Percentiles rank a stretch among this genome's conserved stretches.
phyloP scores from a whole-genome alignment of 2,888 invertebrate genomes.

The Lithodes maja region DNA sequence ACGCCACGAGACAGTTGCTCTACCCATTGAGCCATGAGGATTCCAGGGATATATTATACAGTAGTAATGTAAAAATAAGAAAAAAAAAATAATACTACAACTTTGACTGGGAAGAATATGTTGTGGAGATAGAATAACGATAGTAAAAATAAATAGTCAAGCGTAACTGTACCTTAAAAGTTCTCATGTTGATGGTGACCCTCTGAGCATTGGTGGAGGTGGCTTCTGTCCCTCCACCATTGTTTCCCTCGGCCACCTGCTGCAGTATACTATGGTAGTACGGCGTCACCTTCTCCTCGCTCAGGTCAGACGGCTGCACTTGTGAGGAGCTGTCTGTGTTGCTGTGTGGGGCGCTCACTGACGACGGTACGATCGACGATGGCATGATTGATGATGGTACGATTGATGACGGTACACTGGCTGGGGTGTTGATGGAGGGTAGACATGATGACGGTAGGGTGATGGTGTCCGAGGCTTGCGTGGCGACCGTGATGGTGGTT shows the following conservation, averaged over 20 bases:
- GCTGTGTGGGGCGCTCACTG: slow-evolving; percentile 14
- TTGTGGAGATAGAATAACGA: too few relatives aligned
- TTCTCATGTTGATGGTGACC: slow-evolving; percentile 70
- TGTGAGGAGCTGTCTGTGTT: slow-evolving; percentile 24
- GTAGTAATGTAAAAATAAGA: too few relatives aligned
- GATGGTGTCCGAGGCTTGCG: slow-evolving; percentile 43
- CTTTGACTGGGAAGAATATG: too few relatives aligned
- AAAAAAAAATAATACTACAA: too few relatives aligned
- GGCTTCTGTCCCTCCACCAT: slow-evolving; percentile 25
- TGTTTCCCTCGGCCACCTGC: slow-evolving; percentile 55
- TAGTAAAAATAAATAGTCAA: too few relatives aligned
- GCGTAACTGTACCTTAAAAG: slow-evolving; percentile 60
- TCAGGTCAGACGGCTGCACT: slow-evolving; percentile 38
- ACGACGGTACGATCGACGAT: background rate
- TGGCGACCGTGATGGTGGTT: slow-evolving; percentile 42
- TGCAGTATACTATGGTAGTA: slow-evolving; percentile 57
- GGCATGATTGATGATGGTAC: background rate
- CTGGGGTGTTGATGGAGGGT: background rate
- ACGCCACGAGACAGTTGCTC: too few relatives aligned
- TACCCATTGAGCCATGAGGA: too few relatives aligned
- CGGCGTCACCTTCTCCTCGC: slow-evolving; percentile 59
- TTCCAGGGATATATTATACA: too few relatives aligned
- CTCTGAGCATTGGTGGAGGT: slow-evolving; percentile 58
- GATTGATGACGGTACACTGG: background rate
- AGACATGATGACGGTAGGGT: slow-evolving; percentile 41